A percentile compares a stretch with the other conserved stretches of the same genome.
phyloP scores from a whole-genome alignment of 2,113 vertebrate species.

The Osmerus mordax region DNA sequence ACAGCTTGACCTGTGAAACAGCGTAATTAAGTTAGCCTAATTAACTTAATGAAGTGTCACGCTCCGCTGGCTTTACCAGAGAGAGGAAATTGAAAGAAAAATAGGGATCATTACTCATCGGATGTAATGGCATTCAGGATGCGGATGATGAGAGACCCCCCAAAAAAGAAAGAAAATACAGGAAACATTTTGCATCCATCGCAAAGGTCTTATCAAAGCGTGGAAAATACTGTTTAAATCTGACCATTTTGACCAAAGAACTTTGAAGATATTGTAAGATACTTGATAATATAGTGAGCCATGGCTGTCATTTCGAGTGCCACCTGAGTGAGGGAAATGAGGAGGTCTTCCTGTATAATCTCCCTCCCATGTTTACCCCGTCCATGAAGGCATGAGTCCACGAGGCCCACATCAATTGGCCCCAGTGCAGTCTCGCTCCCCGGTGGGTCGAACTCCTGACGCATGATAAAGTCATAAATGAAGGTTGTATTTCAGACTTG shows the following conservation, averaged over 20 bases:
- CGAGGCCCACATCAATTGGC: constrained; percentile 25
- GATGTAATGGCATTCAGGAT: constrained; percentile 65
- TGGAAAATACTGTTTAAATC: too few relatives aligned
- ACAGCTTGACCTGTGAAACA: constrained; percentile 80
- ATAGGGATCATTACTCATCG: constrained; percentile 78
- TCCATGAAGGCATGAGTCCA: too few relatives aligned
- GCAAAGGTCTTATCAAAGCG: too few relatives aligned
- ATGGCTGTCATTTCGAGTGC: too few relatives aligned
- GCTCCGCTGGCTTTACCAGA: constrained; percentile 77
- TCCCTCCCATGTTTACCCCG: too few relatives aligned
- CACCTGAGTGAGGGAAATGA: too few relatives aligned
- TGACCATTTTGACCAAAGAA: background rate
- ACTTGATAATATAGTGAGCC: too few relatives aligned
- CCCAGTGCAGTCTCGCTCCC: constrained; percentile 22
- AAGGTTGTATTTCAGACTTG: constrained; percentile 33
- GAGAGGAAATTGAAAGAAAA: constrained; percentile 82
- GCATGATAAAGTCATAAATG: constrained; percentile 50
- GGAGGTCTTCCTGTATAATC: background rate
- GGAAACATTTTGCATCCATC: too few relatives aligned
- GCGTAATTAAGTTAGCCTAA: constrained; percentile 87
- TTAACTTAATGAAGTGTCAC: constrained; percentile 87
- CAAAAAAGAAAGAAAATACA: constrained; percentile 2
- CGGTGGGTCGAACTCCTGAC: constrained; percentile 24
- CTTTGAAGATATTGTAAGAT: too few relatives aligned
- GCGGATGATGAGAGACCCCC: constrained; percentile 12